Percentiles rank a stretch among this genome's conserved stretches.
Evolutionary conservation across 2,113 vertebrate genomes (phyloP).

Genomic region (Bucco capensis): DNA sequence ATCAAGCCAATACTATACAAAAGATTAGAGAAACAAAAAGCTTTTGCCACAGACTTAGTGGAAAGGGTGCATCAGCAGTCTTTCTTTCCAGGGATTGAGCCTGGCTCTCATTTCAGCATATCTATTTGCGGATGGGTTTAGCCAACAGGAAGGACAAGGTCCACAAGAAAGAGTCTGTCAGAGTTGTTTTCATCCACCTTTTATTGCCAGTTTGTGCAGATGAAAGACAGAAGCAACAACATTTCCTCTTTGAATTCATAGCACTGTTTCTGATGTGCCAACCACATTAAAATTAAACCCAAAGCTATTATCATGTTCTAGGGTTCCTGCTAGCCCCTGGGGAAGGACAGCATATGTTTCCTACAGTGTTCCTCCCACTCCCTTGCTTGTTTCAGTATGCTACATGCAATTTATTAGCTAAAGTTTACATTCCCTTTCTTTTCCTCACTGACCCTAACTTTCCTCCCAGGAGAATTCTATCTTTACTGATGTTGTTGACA

Average conservation of each 20-base stretch:
- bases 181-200: slow-evolving; percentile 18
- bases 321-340: not conserved
- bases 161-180: slow-evolving; percentile 27
- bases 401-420: not conserved
- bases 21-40: slow-evolving; percentile 19
- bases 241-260: slow-evolving; percentile 15
- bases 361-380: not conserved
- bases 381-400: not conserved
- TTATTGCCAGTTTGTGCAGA: not conserved
- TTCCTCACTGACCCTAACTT: not conserved
- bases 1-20: not conserved
- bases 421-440: not conserved
- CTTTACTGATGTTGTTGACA: not conserved
- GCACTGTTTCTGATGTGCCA: not conserved
- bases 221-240: not conserved
- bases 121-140: not conserved
- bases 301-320: not conserved
- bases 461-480: not conserved
- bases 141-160: not conserved
- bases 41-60: not conserved
- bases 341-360: not conserved
- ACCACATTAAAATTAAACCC: not conserved
- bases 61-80: not conserved
- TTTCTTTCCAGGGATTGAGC: slow-evolving; percentile 6
- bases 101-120: not conserved